Evolutionary conservation across 2,797 vertebrate species (phyloP), one percentile per base, ranked within the genome.

Genomic region (Sebastes minor): DNA sequence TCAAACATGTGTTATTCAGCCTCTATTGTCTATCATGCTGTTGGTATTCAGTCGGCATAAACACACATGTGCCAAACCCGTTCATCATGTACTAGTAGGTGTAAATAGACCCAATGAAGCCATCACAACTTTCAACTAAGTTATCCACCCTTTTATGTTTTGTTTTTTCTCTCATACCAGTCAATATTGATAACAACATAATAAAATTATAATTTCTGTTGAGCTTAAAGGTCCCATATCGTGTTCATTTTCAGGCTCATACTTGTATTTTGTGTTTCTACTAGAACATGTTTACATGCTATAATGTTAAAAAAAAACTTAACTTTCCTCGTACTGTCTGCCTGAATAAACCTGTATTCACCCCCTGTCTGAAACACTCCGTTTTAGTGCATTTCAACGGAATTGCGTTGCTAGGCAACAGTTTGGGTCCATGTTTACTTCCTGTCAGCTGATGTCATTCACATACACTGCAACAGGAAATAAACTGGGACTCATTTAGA

Each of bases 291-390:
- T 38, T 38, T 14, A 38, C 35, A 38, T 38, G 35, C 35, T 38
- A 1, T 14, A 38, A 14, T 38, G 35, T 38, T 38, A 1, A 38
- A 38, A 38, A 38, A 38, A 38, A 13, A 14, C 35, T 14, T 38
- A 6, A 38, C 5, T 14, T 38, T 38, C 35, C 35, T 38, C 1
- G 0, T 14, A 38, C 35, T 38, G 35, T 38, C 35, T 14, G 35
- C 1, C 12, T 38, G 35, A 38, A 38, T 38, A 38, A 0, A 38
- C 13, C 35, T 38, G 35, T 14, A 38, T 38, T 38, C 35, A 38
- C 35, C 13, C 35, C 0, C 2, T 38, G 35, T 38, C 35, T 38
- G 13, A 38, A 14, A 38, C 35, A 0, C 35, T 38, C 35, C 35
- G 0, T 38, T 38, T 38, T 38, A 38, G 35, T 14, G 35, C 35